A percentile compares a stretch with the other conserved stretches of the same genome.
phyloP scores from a whole-genome alignment of 2,797 vertebrate species.

The Lemur catta region DNA sequence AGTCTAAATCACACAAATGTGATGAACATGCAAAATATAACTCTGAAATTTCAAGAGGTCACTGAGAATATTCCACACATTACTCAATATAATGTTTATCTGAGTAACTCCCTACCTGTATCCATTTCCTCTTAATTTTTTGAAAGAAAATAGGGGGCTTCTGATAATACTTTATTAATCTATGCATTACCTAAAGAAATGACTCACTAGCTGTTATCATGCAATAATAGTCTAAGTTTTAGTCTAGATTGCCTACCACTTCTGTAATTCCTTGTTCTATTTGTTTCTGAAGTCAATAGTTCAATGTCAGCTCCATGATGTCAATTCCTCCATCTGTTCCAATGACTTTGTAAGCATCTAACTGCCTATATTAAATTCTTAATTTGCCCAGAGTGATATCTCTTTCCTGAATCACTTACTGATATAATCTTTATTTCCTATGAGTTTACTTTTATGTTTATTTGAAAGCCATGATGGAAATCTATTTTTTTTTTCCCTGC shows the following conservation, averaged over 20 bases:
- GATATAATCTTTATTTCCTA: background rate
- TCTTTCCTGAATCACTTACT: constrained; percentile 1
- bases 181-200: background rate
- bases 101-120: background rate
- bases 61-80: background rate
- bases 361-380: constrained; percentile 17
- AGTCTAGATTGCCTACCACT: background rate
- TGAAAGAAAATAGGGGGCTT: background rate
- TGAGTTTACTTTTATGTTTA: background rate
- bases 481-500: background rate
- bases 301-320: background rate
- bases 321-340: background rate
- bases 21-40: background rate
- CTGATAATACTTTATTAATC: background rate
- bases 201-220: background rate
- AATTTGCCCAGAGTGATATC: background rate
- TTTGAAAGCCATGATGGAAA: background rate
- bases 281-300: constrained; percentile 16
- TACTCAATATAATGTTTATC: background rate
- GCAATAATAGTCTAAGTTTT: background rate
- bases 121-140: constrained; percentile 16
- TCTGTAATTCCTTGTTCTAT: background rate
- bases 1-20: background rate
- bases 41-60: background rate
- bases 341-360: background rate